Evolutionary conservation across 1,140 invertebrate genomes (phyloP).

Genomic region (Hycleus phaleratus): DNA sequence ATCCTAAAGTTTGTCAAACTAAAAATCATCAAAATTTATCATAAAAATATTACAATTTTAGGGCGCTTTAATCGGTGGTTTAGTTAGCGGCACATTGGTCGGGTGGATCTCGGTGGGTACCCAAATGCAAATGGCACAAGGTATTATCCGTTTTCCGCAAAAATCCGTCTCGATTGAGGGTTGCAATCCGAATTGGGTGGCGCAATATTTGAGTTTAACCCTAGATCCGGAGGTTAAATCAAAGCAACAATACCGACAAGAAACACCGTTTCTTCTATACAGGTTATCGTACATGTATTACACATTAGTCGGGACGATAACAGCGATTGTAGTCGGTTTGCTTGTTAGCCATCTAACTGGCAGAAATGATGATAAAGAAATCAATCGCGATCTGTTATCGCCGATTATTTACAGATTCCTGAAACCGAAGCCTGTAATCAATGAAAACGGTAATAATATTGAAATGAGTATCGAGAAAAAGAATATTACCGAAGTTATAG

Average conservation of each 20-base stretch:
- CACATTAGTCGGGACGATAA: constrained; percentile 57
- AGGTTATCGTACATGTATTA: constrained; percentile 61
- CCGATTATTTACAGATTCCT: constrained; percentile 35
- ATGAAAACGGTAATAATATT: no score
- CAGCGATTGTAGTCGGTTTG: constrained; percentile 57
- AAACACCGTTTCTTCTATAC: constrained; percentile 46
- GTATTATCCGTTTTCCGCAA: constrained; percentile 49
- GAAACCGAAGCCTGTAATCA: not conserved
- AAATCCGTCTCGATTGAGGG: constrained; percentile 54
- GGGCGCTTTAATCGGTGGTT: constrained; percentile 71
- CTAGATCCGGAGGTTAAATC: constrained; percentile 13
- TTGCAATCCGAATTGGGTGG: constrained; percentile 47
- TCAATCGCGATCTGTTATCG: constrained; percentile 40
- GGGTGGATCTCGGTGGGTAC: constrained; percentile 82
- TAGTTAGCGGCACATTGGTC: constrained; percentile 60
- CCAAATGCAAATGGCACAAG: constrained; percentile 61
- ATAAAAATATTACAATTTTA: constrained; percentile 32
- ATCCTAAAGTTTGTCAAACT: constrained; percentile 48
- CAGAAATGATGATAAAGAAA: constrained; percentile 27
- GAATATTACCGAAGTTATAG: no score
- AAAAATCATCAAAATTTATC: not conserved
- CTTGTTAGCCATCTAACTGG: constrained; percentile 39
- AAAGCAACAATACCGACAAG: constrained; percentile 11
- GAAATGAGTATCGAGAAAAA: no score
- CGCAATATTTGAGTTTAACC: constrained; percentile 28